Evolutionary conservation across 1,140 invertebrate genomes (phyloP).

Genomic region (Carposina sasakii): DNA sequence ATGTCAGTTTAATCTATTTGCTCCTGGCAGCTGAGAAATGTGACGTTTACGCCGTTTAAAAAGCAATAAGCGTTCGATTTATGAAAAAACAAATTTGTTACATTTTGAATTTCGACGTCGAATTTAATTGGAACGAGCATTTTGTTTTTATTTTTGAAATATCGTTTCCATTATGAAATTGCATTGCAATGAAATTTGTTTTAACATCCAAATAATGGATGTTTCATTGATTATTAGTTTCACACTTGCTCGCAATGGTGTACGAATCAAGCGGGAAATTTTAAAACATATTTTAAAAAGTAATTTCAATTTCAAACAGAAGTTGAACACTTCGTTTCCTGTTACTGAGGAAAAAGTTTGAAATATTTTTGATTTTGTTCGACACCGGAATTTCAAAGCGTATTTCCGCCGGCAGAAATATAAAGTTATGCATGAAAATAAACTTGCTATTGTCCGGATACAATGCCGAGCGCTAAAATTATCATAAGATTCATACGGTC

Average conservation of each 20-base stretch:
- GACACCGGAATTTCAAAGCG: slow-evolving; percentile 30
- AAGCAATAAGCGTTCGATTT: too few relatives aligned
- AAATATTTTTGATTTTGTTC: slow-evolving; percentile 19
- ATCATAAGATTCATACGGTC: slow-evolving; percentile 34
- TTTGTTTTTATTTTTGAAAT: too few relatives aligned
- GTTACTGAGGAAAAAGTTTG: slow-evolving; percentile 30
- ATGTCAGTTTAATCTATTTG: slow-evolving; percentile 52
- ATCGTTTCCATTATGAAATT: too few relatives aligned
- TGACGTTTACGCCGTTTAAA: too few relatives aligned
- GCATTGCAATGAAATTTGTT: too few relatives aligned
- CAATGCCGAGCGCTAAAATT: slow-evolving; percentile 48
- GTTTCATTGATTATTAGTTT: too few relatives aligned
- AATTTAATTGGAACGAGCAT: too few relatives aligned
- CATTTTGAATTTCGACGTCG: too few relatives aligned
- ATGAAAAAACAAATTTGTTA: too few relatives aligned
- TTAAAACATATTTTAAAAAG: not conserved
- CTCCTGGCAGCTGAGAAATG: slow-evolving; percentile 21
- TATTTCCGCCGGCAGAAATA: slow-evolving; percentile 28
- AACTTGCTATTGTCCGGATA: slow-evolving; percentile 25
- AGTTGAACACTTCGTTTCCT: slow-evolving; percentile 21
- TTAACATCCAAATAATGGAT: too few relatives aligned
- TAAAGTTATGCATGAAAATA: slow-evolving; percentile 34
- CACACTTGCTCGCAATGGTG: too few relatives aligned
- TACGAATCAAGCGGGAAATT: too few relatives aligned
- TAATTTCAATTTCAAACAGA: slow-evolving; percentile 7